These are phyloP conservation scores for Monarcha castaneiventris DNA, from an alignment of 2,113 vertebrate species.

Conservation along the genomic window DNA sequence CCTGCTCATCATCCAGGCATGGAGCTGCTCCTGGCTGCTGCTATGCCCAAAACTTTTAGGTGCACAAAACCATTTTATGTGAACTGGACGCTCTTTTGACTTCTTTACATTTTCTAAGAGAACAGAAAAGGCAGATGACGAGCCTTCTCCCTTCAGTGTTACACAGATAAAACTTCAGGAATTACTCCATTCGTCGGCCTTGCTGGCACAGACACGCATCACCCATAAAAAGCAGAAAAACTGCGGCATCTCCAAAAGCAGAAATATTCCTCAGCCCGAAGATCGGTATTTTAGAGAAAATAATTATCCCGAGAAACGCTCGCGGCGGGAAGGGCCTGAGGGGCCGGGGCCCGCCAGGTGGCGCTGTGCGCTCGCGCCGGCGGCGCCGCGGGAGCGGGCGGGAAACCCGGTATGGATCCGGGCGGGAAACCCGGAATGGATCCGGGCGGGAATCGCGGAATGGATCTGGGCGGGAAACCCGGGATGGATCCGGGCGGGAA, in stretches of 20 bases:
- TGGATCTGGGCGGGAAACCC: neutral
- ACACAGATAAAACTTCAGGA: neutral
- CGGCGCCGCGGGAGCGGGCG: rapidly evolving
- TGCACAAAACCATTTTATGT: too few species aligned
- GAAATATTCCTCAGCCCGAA: neutral
- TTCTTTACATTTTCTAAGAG: conserved; percentile 9
- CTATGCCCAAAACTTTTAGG: neutral
- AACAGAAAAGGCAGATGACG: neutral
- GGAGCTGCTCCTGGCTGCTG: neutral
- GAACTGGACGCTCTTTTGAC: neutral
- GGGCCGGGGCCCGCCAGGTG: neutral
- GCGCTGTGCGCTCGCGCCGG: neutral
- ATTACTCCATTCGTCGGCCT: neutral
- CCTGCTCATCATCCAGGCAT: too few species aligned
- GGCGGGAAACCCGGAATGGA: neutral
- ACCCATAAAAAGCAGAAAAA: neutral
- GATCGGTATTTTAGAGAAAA: neutral
- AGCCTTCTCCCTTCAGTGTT: neutral
- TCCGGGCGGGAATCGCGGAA: rapidly evolving
- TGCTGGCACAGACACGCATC: neutral
- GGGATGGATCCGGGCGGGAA: too few species aligned
- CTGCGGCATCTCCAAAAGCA: neutral
- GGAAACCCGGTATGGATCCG: rapidly evolving
- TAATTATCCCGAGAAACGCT: rapidly evolving
- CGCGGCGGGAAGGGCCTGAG: rapidly evolving